Evolutionary conservation across 1,140 invertebrate species (phyloP).

Genomic region (Fopius arisanus): DNA sequence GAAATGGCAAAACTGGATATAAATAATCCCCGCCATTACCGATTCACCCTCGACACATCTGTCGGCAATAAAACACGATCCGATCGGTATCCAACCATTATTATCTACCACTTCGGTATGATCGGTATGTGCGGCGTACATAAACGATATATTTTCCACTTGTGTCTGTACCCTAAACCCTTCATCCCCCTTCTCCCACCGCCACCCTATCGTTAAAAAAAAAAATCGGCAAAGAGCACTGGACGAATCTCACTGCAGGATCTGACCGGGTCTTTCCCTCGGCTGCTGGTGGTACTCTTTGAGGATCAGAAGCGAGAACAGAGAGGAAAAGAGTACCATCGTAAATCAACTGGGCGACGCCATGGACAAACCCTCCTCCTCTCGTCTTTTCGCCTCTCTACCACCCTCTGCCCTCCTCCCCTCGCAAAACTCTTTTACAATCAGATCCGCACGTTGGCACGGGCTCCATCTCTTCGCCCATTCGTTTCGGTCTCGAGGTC

Average conservation of each 20-base stretch:
- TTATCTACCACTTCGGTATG: conserved; percentile 38
- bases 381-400: neutral
- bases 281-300: neutral
- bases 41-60: conserved; percentile 36
- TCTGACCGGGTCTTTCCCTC: neutral
- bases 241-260: neutral
- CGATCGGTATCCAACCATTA: conserved; percentile 44
- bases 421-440: neutral
- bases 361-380: neutral
- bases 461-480: neutral
- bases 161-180: neutral
- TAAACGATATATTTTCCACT: neutral
- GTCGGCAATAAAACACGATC: conserved; percentile 46
- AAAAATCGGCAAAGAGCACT: neutral
- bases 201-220: neutral
- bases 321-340: neutral
- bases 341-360: neutral
- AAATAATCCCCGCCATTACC: conserved; percentile 5
- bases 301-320: neutral
- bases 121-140: conserved; percentile 19
- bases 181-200: neutral
- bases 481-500: neutral
- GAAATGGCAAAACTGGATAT: neutral
- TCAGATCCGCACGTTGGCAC: neutral
- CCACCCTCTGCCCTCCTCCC: neutral